Conservation (phyloP, 92 coral and sea anemone species). For the Diadumene lineata region DNA sequence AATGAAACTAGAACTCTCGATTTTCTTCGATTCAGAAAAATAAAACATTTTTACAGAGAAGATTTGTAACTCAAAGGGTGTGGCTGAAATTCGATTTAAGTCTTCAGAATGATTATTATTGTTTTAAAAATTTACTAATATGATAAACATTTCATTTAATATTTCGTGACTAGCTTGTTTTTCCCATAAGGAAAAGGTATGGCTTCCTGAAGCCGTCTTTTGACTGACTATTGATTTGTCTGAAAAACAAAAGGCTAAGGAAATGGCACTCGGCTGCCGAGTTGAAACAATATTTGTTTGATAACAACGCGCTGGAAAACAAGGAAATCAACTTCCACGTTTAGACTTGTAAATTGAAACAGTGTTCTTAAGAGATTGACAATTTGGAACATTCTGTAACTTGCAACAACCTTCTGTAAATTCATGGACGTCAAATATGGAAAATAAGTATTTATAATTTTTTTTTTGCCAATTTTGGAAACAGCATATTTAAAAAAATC, state of each 20-base stretch:
- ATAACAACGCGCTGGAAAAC: neutral
- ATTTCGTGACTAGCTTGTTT: constrained; percentile 15
- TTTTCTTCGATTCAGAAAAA: too few relatives aligned
- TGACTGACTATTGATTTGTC: constrained; percentile 2
- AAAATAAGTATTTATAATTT: too few relatives aligned
- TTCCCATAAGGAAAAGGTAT: constrained; percentile 15
- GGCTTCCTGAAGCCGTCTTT: constrained; percentile 20
- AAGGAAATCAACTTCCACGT: neutral
- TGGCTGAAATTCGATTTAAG: constrained; percentile 9
- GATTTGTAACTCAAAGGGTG: neutral
- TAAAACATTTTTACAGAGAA: too few relatives aligned
- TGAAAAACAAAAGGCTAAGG: constrained; percentile 14
- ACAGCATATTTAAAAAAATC: too few relatives aligned
- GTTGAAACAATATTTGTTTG: neutral
- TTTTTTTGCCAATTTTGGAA: too few relatives aligned
- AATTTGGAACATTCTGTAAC: too few relatives aligned
- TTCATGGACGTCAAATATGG: too few relatives aligned
- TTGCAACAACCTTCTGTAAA: too few relatives aligned
- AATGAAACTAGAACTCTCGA: too few relatives aligned
- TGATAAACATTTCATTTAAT: neutral
- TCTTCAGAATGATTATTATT: constrained; percentile 3
- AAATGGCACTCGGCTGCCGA: constrained; percentile 16
- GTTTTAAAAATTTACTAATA: neutral
- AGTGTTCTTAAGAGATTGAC: neutral
- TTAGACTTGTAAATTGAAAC: constrained; percentile 3